Percentiles rank a stretch among this genome's conserved stretches.
These are phyloP conservation scores for Galerucella pusilla DNA, from an alignment of 2,888 invertebrate species.

Conservation along the genomic window DNA sequence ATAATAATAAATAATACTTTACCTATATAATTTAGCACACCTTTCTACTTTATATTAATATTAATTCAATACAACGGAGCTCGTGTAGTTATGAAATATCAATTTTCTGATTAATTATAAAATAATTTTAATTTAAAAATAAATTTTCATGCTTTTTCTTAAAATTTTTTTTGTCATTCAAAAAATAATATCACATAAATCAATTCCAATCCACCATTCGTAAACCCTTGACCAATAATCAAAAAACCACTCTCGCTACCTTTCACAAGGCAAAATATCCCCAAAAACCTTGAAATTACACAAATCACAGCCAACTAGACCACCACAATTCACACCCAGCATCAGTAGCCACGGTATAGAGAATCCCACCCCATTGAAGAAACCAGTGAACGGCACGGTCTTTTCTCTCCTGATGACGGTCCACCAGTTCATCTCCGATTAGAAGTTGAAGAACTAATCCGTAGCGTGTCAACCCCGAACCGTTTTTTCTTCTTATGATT, in stretches of 20 bases:
- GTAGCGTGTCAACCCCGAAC: constrained; percentile 42
- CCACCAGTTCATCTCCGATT: constrained; percentile 57
- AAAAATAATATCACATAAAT: neutral
- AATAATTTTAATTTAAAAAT: too few relatives aligned
- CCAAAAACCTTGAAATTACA: constrained; percentile 40
- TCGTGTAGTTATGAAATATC: too few relatives aligned
- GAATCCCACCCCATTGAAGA: constrained; percentile 56
- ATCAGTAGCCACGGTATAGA: constrained; percentile 37
- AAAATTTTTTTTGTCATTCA: neutral
- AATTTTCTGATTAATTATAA: too few relatives aligned
- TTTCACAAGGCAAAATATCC: constrained; percentile 33
- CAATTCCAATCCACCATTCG: neutral
- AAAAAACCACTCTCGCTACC: constrained; percentile 20
- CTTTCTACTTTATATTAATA: too few relatives aligned
- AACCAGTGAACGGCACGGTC: constrained; percentile 57
- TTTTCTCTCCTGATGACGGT: constrained; percentile 53
- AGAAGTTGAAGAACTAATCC: constrained; percentile 57
- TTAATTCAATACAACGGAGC: too few relatives aligned
- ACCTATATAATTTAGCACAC: too few relatives aligned
- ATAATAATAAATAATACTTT: too few relatives aligned
- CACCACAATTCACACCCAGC: constrained; percentile 40
- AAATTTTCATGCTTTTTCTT: too few relatives aligned
- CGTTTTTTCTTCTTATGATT: constrained; percentile 26
- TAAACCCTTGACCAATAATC: constrained; percentile 29
- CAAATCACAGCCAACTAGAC: constrained; percentile 41